phyloP scores from a whole-genome alignment of 2,797 vertebrate species.

The Gymnocypris eckloni region DNA sequence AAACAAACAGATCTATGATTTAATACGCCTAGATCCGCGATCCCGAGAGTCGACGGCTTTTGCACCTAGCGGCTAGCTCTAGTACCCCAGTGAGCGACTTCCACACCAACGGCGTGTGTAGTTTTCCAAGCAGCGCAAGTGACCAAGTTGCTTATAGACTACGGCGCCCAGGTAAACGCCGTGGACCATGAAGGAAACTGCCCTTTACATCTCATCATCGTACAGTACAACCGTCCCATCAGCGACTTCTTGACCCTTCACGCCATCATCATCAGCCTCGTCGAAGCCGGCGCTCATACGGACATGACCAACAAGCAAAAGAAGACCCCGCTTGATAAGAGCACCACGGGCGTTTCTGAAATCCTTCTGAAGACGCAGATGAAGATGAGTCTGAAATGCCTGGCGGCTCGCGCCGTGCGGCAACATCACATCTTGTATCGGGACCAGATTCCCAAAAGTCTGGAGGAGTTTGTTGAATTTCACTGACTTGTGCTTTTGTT shows the following conservation, averaged over 20 bases:
- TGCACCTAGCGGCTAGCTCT: constrained; percentile 95
- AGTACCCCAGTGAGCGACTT: constrained; percentile 94
- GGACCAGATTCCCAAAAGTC: constrained; percentile 95
- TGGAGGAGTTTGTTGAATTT: constrained; percentile 98
- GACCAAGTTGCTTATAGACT: constrained; percentile 93
- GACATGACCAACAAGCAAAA: constrained; percentile 98
- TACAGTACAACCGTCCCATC: constrained; percentile 98
- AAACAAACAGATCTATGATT: constrained; percentile 95
- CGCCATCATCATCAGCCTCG: constrained; percentile 95
- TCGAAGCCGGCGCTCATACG: constrained; percentile 95
- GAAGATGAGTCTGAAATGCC: constrained; percentile 99
- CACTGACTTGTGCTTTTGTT: constrained; percentile 82
- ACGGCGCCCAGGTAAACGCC: constrained; percentile 90
- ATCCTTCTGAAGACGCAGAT: constrained; percentile 98
- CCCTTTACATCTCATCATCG: constrained; percentile 93
- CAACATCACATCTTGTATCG: constrained; percentile 91
- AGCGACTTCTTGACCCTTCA: constrained; percentile 97
- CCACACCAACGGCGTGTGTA: constrained; percentile 97
- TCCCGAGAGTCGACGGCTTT: constrained; percentile 87
- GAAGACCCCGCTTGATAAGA: constrained; percentile 96
- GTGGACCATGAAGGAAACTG: constrained; percentile 94
- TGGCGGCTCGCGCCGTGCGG: constrained; percentile 94
- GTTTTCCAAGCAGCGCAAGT: constrained; percentile 94
- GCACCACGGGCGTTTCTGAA: constrained; percentile 95
- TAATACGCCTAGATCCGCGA: constrained; percentile 91